A percentile compares a stretch with the other conserved stretches of the same genome.
Evolutionary conservation across 2,888 invertebrate genomes (phyloP).

Genomic region (Stenotaenia linearis): DNA sequence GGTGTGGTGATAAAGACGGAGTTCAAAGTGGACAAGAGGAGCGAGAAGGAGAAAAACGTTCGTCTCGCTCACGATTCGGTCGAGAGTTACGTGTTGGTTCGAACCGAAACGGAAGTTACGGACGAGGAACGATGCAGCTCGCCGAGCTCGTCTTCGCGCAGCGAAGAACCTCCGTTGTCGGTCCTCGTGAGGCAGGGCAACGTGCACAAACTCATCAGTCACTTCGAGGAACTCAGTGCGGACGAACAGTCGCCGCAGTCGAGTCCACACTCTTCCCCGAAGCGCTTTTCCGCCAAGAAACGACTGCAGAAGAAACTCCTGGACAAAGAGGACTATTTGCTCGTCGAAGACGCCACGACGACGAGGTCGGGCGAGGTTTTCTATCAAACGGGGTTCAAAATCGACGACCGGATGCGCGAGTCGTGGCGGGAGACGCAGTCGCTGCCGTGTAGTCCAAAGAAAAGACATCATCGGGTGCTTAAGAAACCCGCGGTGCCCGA

Average conservation of each 20-base stretch:
- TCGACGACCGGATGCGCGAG: neutral
- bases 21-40: neutral
- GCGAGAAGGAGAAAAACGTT: neutral
- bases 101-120: neutral
- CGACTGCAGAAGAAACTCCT: neutral
- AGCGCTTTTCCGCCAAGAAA: neutral
- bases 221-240: slow-evolving; percentile 31
- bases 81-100: slow-evolving; percentile 19
- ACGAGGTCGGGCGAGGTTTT: neutral
- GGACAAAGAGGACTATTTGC: neutral
- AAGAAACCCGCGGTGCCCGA: neutral
- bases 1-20: neutral
- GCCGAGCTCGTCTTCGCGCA: neutral
- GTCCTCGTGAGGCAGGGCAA: slow-evolving; percentile 24
- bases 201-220: slow-evolving; percentile 30
- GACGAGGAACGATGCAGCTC: slow-evolving; percentile 26
- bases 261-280: slow-evolving; percentile 24
- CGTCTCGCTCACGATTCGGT: neutral
- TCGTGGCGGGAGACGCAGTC: slow-evolving; percentile 28
- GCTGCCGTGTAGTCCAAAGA: slow-evolving; percentile 30
- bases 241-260: slow-evolving; percentile 30
- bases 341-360: neutral
- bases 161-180: slow-evolving; percentile 12
- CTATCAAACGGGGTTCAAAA: neutral
- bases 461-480: neutral